These are phyloP conservation scores for Stictocephala bisonia DNA, from an alignment of 2,888 invertebrate species.

Conservation along the genomic window DNA sequence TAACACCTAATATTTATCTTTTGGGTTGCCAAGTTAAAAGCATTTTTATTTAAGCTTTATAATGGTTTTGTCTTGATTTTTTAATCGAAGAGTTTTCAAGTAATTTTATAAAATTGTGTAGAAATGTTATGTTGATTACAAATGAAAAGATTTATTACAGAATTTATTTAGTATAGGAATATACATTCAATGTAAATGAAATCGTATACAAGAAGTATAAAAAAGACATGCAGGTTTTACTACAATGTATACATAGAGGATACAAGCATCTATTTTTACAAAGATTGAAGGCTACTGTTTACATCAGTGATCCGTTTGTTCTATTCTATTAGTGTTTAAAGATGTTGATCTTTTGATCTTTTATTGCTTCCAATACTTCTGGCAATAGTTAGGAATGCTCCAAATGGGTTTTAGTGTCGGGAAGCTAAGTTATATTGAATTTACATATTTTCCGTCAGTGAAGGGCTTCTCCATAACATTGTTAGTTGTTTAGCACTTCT, in stretches of 20 bases:
- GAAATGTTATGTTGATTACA: too few species aligned
- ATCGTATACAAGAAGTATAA: too few species aligned
- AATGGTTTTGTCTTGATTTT: too few species aligned
- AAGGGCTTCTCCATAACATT: conserved; percentile 16
- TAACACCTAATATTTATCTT: too few species aligned
- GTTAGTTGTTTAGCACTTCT: not conserved
- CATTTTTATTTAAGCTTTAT: too few species aligned
- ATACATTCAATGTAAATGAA: too few species aligned
- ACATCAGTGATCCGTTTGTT: conserved; percentile 25
- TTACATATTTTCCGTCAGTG: conserved; percentile 35
- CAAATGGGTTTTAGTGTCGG: conserved; percentile 6
- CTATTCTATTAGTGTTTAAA: conserved; percentile 21
- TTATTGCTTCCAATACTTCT: conserved; percentile 31
- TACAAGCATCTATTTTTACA: not conserved
- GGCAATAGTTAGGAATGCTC: conserved; percentile 8
- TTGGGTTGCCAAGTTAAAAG: too few species aligned
- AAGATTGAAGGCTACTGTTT: not conserved
- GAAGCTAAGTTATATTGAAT: conserved; percentile 20
- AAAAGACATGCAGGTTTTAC: too few species aligned
- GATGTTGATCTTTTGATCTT: conserved; percentile 38
- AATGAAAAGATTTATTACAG: too few species aligned
- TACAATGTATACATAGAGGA: not conserved
- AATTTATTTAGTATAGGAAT: too few species aligned
- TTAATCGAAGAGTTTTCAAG: too few species aligned
- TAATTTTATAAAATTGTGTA: too few species aligned